A percentile compares a stretch with the other conserved stretches of the same genome.
Evolutionary conservation across 2,888 invertebrate species (phyloP).

Genomic region (Cephus nigrinus): DNA sequence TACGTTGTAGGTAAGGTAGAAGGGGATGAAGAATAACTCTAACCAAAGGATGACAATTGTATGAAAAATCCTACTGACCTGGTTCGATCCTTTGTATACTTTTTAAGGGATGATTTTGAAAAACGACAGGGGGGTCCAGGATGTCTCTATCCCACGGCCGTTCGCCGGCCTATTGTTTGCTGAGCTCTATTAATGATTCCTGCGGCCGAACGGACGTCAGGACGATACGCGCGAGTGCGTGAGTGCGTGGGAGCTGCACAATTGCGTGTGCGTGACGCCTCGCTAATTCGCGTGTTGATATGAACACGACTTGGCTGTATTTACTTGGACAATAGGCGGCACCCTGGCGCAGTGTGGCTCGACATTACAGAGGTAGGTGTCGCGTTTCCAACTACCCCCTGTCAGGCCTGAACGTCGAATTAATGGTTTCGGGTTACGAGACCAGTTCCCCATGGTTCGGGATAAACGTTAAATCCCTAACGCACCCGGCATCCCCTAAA

Average conservation of each 20-base stretch:
- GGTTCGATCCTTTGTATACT: neutral
- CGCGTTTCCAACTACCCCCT: slow-evolving; percentile 5
- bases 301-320: slow-evolving; percentile 16
- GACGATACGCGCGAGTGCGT: neutral
- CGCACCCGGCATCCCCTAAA: neutral
- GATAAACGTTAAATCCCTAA: neutral
- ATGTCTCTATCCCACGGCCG: slow-evolving; percentile 3
- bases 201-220: slow-evolving; percentile 6
- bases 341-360: neutral
- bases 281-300: slow-evolving; percentile 13
- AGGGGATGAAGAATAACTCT: neutral
- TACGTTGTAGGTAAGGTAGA: neutral
- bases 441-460: neutral
- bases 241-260: neutral
- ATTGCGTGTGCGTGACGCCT: slow-evolving; percentile 7
- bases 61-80: neutral
- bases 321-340: slow-evolving; percentile 19
- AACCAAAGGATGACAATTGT: neutral
- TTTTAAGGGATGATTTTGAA: neutral
- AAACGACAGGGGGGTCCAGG: neutral
- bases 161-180: slow-evolving; percentile 17
- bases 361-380: slow-evolving; percentile 1
- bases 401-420: neutral
- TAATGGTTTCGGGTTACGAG: neutral
- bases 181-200: slow-evolving; percentile 21